Evolutionary conservation across 2,113 vertebrate species (phyloP), one percentile per base, ranked within the genome.

Genomic region (Microcebus ravelobensis): DNA sequence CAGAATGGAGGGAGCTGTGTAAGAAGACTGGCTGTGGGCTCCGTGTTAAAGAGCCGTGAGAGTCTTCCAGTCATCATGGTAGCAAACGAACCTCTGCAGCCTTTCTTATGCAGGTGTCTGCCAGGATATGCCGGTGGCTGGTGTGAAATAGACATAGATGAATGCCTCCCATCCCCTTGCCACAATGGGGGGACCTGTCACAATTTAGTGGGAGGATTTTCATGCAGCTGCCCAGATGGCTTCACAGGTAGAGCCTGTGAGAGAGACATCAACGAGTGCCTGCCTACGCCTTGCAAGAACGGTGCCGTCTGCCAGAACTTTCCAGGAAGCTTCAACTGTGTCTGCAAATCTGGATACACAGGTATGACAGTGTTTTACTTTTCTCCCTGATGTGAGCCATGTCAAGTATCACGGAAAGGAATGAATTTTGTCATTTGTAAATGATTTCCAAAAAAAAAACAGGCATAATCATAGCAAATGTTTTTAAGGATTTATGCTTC

Each of bases 191-290:
- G 99, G 70, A 99, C 99, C 61, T 99, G 99, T 98, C 99, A 99
- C 97, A 99, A 99, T 96, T 97, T 99, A 89, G 99, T 99, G 93
- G 99, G 99, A 0, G 99, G 99, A 17, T 99, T 99, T 98, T 99
- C 99, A 0, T 99, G 99, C 98, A 99, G 99, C 98, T 99, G 99
- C 92, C 98, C 98, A 0, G 99, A 99, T 27, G 99, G 99, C 81
- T 99, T 99, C 98, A 99, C 99, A 0, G 99, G 99, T 63, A 99
- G 99, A 98, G 99, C 99, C 87, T 99, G 99, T 0, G 99, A 99
- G 98, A 99, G 99, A 94, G 99, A 99, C 0, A 23, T 99, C 98
- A 99, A 99, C 0, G 99, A 99, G 98, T 99, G 99, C 97, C 99
- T 99, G 79, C 99, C 99, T 79, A 99, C 98, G 96, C 99, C 99